Conservation (phyloP, 2,113 vertebrate species). For the Oreochromis aureus region DNA sequence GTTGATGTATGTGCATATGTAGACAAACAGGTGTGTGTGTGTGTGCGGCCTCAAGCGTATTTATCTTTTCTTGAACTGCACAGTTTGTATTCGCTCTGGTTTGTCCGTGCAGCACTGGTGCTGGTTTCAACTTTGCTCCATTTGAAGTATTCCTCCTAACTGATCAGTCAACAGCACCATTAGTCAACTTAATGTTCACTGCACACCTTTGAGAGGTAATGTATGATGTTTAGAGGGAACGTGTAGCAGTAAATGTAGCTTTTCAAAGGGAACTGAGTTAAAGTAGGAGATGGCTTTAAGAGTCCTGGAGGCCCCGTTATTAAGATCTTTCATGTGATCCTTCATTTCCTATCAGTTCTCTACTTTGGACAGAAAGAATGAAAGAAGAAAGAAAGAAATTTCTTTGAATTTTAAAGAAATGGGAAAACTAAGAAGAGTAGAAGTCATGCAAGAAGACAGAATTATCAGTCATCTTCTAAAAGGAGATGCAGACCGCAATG, state of each 20-base stretch:
- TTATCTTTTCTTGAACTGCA: not conserved
- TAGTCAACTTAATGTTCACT: not conserved
- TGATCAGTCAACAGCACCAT: not conserved
- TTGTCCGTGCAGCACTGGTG: not conserved
- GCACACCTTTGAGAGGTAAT: not conserved
- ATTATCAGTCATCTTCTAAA: not conserved
- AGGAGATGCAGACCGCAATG: not conserved
- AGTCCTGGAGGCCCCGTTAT: not conserved
- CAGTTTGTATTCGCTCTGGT: not conserved
- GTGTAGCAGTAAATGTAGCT: not conserved
- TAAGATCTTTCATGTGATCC: not conserved
- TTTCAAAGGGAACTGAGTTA: not conserved
- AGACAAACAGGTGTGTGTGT: not conserved
- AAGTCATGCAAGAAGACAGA: not conserved
- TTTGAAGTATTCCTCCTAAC: slow-evolving; percentile 3
- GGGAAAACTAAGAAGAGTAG: not conserved
- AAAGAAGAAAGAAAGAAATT: not conserved
- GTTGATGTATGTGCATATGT: not conserved
- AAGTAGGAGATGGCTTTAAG: not conserved
- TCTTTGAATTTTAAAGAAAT: not conserved
- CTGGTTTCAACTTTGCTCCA: not conserved
- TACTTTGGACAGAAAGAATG: not conserved
- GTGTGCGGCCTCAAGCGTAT: not conserved
- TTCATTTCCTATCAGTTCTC: not conserved
- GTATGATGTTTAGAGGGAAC: not conserved